Conservation (phyloP, 2,797 vertebrate genomes). For the Mus minutoides region DNA sequence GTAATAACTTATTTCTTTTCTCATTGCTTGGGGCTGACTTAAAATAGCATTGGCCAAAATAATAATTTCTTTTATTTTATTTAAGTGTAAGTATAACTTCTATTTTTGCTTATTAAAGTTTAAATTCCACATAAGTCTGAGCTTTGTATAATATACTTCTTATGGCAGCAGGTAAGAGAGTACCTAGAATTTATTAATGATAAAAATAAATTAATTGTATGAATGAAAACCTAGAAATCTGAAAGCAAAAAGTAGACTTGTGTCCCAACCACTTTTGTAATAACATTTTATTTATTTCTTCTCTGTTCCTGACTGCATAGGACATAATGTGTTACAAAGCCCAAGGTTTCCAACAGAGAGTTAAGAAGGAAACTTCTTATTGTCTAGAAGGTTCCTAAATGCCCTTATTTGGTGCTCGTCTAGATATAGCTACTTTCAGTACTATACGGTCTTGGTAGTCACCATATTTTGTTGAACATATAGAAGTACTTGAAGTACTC, state of each 20-base stretch:
- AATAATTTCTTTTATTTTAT: constrained; percentile 2
- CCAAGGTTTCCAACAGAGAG: neutral
- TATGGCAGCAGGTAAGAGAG: neutral
- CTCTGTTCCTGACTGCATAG: neutral
- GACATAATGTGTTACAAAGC: neutral
- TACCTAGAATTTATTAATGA: neutral
- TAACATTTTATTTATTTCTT: neutral
- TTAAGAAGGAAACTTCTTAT: neutral
- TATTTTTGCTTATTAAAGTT: neutral
- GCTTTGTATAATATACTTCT: neutral
- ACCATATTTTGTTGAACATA: neutral
- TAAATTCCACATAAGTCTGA: neutral
- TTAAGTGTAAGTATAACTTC: neutral
- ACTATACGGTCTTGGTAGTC: neutral
- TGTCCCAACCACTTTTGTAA: neutral
- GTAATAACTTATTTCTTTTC: constrained; percentile 5
- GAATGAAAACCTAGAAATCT: constrained; percentile 17
- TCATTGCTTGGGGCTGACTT: neutral
- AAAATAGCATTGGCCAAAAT: neutral
- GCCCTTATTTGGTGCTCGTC: neutral
- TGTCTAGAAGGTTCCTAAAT: neutral
- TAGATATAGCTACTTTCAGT: neutral
- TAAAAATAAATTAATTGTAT: constrained; percentile 18
- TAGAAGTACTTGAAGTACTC: constrained; percentile 6
- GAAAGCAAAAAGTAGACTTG: neutral